phyloP scores from a whole-genome alignment of 1,140 invertebrate genomes.

The Apis laboriosa region DNA sequence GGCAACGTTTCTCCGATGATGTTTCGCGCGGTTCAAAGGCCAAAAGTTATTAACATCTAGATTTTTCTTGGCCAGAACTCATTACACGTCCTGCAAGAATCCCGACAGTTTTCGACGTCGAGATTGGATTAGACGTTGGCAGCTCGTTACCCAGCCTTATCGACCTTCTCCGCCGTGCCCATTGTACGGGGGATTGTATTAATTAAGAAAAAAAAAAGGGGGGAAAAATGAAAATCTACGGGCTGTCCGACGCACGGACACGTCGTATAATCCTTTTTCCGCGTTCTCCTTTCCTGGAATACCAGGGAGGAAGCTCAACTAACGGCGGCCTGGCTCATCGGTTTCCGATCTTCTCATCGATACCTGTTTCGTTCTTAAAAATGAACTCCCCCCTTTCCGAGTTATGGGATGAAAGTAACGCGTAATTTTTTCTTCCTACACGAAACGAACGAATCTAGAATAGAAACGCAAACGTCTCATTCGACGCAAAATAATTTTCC shows the following conservation, averaged over 20 bases:
- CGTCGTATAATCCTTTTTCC: slow-evolving; percentile 41
- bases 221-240: slow-evolving; percentile 58
- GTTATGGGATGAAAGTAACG: too few relatives aligned
- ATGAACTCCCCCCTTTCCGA: neutral
- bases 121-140: slow-evolving; percentile 65
- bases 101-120: slow-evolving; percentile 60
- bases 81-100: slow-evolving; percentile 63
- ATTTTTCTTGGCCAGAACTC: slow-evolving; percentile 58
- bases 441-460: neutral
- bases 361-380: slow-evolving; percentile 43
- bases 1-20: neutral
- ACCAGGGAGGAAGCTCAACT: neutral
- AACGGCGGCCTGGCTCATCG: slow-evolving; percentile 36
- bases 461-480: neutral
- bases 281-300: neutral
- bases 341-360: slow-evolving; percentile 62
- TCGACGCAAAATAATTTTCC: neutral
- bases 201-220: slow-evolving; percentile 57
- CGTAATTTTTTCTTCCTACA: neutral
- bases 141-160: slow-evolving; percentile 62
- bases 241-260: slow-evolving; percentile 39
- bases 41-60: slow-evolving; percentile 63
- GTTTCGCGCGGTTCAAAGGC: slow-evolving; percentile 22
- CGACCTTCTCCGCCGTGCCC: slow-evolving; percentile 41
- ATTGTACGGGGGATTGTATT: slow-evolving; percentile 51